Evolutionary conservation across 2,113 vertebrate species (phyloP).

Genomic region (Centropristis striata): DNA sequence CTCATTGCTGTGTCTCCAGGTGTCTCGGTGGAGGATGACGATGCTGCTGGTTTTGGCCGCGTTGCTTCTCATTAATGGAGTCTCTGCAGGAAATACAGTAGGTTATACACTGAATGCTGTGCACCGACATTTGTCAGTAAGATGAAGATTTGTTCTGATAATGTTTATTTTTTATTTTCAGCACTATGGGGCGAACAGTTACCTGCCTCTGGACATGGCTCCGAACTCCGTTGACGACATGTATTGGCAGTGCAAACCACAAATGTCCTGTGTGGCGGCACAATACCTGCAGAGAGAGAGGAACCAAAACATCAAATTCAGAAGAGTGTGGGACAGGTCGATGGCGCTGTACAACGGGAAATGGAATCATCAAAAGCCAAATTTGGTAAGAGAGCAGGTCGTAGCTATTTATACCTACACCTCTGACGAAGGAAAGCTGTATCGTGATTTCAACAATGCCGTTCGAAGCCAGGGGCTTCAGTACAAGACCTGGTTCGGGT

Average conservation of each 20-base stretch:
- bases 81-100: background rate
- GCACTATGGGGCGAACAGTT: background rate
- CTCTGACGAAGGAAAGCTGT: rapidly evolving
- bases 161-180: background rate
- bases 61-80: background rate
- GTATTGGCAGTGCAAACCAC: rapidly evolving
- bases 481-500: background rate
- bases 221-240: background rate
- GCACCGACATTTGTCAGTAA: background rate
- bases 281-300: background rate
- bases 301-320: background rate
- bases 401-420: background rate
- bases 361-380: too few species aligned
- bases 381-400: background rate
- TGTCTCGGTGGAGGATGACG: background rate
- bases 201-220: background rate
- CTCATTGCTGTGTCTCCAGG: background rate
- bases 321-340: background rate
- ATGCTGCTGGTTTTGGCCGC: background rate
- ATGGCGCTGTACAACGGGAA: background rate
- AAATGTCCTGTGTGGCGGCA: background rate
- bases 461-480: background rate
- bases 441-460: rapidly evolving
- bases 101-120: background rate
- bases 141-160: background rate